phyloP scores from a whole-genome alignment of 2,113 vertebrate species.

The Bos taurus region DNA sequence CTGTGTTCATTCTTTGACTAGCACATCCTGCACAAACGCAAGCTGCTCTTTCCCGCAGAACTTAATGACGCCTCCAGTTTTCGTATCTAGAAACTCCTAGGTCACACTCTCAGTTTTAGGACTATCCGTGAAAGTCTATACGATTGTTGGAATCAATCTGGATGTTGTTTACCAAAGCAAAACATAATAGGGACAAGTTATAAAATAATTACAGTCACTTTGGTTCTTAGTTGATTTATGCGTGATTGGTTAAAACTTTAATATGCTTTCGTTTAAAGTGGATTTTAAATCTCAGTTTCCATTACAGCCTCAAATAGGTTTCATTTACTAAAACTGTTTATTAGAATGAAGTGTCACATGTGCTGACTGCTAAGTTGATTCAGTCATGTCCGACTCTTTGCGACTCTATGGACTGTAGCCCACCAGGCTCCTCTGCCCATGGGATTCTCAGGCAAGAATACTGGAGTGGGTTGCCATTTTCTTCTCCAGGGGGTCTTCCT shows the following conservation, averaged over 20 bases:
- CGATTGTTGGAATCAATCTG: not conserved
- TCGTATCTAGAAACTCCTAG: not conserved
- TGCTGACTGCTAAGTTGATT: not conserved
- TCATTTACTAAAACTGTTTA: not conserved
- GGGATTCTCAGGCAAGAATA: not conserved
- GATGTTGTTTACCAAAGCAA: not conserved
- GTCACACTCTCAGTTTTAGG: not conserved
- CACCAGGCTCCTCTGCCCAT: not conserved
- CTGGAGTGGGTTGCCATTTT: not conserved
- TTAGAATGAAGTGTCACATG: not conserved
- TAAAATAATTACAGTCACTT: not conserved
- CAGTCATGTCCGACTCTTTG: not conserved
- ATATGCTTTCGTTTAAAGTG: not conserved
- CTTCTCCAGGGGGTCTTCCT: not conserved
- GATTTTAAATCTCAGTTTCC: not conserved
- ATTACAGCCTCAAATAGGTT: not conserved
- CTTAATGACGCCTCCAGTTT: not conserved
- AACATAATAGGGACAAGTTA: not conserved
- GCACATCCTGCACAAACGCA: accelerated
- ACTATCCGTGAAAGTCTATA: not conserved
- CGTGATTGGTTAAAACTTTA: not conserved
- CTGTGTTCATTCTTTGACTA: not conserved
- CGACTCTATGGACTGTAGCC: not conserved
- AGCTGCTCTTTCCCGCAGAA: not conserved
- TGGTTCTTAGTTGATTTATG: not conserved